Evolutionary conservation across 2,797 vertebrate species (phyloP).

Genomic region (Phalloptychus januarius): DNA sequence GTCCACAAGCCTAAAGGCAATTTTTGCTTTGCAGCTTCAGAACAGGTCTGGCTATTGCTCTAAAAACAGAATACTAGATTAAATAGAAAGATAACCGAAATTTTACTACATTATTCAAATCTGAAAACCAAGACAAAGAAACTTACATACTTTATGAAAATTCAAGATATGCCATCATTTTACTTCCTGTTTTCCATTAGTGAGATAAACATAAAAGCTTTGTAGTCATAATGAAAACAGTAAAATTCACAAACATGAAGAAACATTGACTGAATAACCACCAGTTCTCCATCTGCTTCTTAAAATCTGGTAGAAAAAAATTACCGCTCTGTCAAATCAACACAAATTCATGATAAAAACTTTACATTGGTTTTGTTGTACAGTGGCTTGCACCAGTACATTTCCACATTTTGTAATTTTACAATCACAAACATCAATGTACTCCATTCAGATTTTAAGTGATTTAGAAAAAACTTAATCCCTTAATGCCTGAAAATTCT

Average conservation of each 20-base stretch:
- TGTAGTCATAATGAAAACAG: not conserved
- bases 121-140: not conserved
- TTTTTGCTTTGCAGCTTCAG: not conserved
- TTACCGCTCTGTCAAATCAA: not conserved
- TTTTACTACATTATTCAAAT: slow-evolving; percentile 4
- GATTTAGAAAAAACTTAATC: not conserved
- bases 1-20: not conserved
- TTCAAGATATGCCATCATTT: not conserved
- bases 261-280: not conserved
- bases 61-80: not conserved
- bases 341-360: not conserved
- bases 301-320: not conserved
- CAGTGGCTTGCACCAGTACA: not conserved
- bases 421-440: not conserved
- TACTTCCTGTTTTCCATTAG: not conserved
- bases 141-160: not conserved
- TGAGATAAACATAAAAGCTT: not conserved
- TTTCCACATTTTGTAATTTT: not conserved
- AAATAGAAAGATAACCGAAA: not conserved
- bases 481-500: too few relatives aligned
- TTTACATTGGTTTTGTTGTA: not conserved
- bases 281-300: not conserved
- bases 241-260: not conserved
- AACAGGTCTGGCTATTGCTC: not conserved
- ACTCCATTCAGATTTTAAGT: not conserved